These are phyloP conservation scores for Erythrolamprus reginae DNA, from an alignment of 2,113 vertebrate genomes.

Conservation along the genomic window DNA sequence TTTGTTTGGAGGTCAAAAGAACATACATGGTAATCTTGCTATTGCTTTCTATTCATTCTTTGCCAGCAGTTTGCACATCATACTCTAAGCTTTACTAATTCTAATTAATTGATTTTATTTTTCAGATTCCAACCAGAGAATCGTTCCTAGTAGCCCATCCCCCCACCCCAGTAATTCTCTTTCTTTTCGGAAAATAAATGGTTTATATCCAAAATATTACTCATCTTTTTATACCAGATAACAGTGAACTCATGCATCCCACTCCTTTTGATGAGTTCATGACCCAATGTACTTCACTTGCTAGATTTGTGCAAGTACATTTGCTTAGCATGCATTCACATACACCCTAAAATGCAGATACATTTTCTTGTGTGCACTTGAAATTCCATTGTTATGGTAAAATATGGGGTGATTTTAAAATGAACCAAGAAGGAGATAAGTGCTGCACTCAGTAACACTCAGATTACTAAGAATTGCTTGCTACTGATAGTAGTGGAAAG, in stretches of 20 bases:
- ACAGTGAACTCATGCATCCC: neutral
- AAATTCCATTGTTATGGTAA: neutral
- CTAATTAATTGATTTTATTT: conserved; percentile 14
- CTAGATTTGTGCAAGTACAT: neutral
- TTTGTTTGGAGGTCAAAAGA: neutral
- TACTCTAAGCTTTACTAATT: conserved; percentile 10
- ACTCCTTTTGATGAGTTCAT: neutral
- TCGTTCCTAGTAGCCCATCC: neutral
- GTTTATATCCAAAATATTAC: neutral
- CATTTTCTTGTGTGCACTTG: neutral
- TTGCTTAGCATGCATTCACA: neutral
- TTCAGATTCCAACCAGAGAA: neutral
- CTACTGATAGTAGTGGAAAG: neutral
- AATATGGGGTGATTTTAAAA: conserved; percentile 8
- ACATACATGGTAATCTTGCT: neutral
- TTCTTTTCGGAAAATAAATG: neutral
- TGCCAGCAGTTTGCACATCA: conserved; percentile 16
- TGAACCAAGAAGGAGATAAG: neutral
- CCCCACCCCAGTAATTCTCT: neutral
- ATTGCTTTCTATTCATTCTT: conserved; percentile 19
- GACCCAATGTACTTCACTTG: neutral
- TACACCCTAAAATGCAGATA: accelerated
- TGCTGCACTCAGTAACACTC: neutral
- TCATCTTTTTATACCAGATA: neutral
- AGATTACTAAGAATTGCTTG: neutral